phyloP scores from a whole-genome alignment of 1,140 invertebrate genomes.

The Musca domestica region DNA sequence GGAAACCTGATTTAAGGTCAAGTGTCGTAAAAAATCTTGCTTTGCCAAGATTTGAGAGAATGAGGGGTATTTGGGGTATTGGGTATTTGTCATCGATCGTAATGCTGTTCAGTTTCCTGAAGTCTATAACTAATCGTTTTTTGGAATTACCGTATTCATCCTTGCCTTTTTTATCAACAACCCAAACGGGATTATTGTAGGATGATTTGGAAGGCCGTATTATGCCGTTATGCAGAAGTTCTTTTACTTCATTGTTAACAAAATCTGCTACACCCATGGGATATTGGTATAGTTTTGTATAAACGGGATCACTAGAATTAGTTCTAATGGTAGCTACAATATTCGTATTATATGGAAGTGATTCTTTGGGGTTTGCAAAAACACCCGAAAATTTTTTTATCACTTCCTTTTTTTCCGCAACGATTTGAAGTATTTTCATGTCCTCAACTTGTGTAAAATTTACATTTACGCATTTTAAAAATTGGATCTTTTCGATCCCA shows the following conservation, averaged over 20 bases:
- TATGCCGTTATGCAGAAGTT: slow-evolving; percentile 28
- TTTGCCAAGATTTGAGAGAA: slow-evolving; percentile 27
- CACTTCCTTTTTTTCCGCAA: too few species aligned
- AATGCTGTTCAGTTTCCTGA: too few species aligned
- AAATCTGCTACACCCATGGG: slow-evolving; percentile 28
- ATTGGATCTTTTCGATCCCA: too few species aligned
- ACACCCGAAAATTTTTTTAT: too few species aligned
- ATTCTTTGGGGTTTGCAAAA: too few species aligned
- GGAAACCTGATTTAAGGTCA: slow-evolving; percentile 57
- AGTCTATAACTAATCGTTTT: too few species aligned
- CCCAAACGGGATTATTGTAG: slow-evolving; percentile 34
- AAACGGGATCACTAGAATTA: slow-evolving; percentile 24
- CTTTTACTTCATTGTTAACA: slow-evolving; percentile 29
- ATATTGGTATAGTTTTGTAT: slow-evolving; percentile 30
- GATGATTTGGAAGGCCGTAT: slow-evolving; percentile 28
- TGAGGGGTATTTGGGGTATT: slow-evolving; percentile 55
- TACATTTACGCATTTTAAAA: too few species aligned
- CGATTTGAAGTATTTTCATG: too few species aligned
- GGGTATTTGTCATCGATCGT: slow-evolving; percentile 54
- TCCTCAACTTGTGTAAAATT: too few species aligned
- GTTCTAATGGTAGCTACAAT: too few species aligned
- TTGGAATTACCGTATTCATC: too few species aligned
- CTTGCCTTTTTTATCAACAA: slow-evolving; percentile 37
- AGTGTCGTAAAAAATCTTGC: slow-evolving; percentile 40
- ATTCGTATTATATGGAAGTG: too few species aligned